Conservation (phyloP, 2,797 vertebrate genomes). For the Sarcoramphus papa region DNA sequence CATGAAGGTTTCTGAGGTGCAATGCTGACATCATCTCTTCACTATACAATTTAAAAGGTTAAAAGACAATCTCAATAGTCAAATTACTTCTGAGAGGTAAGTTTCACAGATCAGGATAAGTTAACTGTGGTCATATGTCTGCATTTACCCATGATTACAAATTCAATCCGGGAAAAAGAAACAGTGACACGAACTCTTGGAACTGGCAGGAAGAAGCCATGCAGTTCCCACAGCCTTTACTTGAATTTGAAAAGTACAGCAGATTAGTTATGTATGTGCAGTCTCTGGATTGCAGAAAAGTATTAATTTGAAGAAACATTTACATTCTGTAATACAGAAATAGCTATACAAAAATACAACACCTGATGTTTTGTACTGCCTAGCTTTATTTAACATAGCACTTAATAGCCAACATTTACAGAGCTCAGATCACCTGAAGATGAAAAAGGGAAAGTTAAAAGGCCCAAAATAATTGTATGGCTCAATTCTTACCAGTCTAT, state of each 20-base stretch:
- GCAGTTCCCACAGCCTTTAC: not conserved
- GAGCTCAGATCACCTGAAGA: not conserved
- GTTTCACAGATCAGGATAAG: not conserved
- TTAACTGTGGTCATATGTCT: not conserved
- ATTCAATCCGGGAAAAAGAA: not conserved
- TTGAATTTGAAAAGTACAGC: not conserved
- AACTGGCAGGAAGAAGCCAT: not conserved
- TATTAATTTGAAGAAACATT: not conserved
- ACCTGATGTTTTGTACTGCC: not conserved
- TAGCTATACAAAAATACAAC: not conserved
- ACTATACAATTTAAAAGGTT: not conserved
- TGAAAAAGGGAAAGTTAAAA: not conserved
- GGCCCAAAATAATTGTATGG: not conserved
- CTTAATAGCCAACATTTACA: not conserved
- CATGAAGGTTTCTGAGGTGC: not conserved
- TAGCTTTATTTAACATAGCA: not conserved
- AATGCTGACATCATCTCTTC: not conserved
- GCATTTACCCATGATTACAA: not conserved
- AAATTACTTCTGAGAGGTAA: not conserved
- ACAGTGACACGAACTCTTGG: rapidly evolving
- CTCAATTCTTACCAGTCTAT: not conserved
- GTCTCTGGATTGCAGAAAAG: not conserved
- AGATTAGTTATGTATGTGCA: not conserved
- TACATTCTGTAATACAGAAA: not conserved
- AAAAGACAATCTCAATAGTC: not conserved